phyloP scores from a whole-genome alignment of 2,797 vertebrate species.

The Aldrovandia affinis region DNA sequence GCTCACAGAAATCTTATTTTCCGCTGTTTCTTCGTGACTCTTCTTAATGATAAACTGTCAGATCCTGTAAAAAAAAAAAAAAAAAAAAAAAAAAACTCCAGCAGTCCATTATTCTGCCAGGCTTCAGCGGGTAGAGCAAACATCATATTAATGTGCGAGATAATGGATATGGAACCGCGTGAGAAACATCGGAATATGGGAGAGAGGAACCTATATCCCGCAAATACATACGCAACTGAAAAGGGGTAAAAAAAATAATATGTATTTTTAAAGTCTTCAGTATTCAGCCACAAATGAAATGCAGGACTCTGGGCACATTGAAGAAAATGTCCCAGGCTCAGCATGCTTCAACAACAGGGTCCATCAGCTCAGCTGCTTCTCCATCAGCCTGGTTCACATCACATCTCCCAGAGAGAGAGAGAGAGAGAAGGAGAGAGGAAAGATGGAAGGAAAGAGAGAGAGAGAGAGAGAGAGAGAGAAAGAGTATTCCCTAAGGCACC shows the following conservation, averaged over 20 bases:
- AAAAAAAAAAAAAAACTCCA: conserved; percentile 49
- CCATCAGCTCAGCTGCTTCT: not conserved
- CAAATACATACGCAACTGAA: conserved; percentile 32
- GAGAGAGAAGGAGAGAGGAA: not conserved
- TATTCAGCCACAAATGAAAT: not conserved
- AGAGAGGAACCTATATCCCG: conserved; percentile 52
- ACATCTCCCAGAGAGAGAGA: not conserved
- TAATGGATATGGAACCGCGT: conserved; percentile 64
- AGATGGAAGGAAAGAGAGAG: not conserved
- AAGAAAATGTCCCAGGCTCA: conserved; percentile 38
- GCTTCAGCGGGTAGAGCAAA: conserved; percentile 64
- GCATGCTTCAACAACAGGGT: not conserved
- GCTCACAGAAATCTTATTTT: conserved; percentile 59
- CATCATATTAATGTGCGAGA: conserved; percentile 61
- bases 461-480: not conserved
- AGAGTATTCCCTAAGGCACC: not conserved
- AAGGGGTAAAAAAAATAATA: conserved; percentile 47
- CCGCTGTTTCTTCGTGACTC: conserved; percentile 62
- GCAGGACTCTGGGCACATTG: conserved; percentile 24
- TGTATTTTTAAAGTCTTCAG: conserved; percentile 51
- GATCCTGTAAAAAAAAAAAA: conserved; percentile 49
- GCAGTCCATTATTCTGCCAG: conserved; percentile 62
- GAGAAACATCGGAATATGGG: conserved; percentile 52
- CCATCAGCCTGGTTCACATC: not conserved
- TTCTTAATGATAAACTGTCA: conserved; percentile 70